These are phyloP conservation scores for Gorsachius magnificus DNA, from an alignment of 2,797 vertebrate species.

Conservation along the genomic window DNA sequence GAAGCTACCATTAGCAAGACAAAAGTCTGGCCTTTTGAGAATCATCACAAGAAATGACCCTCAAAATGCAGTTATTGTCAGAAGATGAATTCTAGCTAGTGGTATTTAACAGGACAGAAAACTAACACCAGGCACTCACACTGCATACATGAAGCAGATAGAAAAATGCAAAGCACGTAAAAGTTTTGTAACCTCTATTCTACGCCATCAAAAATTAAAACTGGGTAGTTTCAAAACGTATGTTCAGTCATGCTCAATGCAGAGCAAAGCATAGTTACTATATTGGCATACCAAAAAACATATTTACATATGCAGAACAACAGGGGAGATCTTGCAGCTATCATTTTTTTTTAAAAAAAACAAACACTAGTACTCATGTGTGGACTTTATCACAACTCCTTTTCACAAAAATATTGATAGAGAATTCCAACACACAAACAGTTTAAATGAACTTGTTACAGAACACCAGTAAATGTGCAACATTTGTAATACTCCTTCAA, in stretches of 20 bases:
- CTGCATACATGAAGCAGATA: neutral
- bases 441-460: neutral
- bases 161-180: neutral
- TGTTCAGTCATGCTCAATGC: neutral
- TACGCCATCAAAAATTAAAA: conserved; percentile 3
- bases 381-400: neutral
- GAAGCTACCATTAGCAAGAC: neutral
- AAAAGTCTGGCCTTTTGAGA: neutral
- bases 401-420: neutral
- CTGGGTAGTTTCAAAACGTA: neutral
- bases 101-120: neutral
- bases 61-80: neutral
- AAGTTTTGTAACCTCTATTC: conserved; percentile 18
- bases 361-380: neutral
- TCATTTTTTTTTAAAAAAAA: neutral
- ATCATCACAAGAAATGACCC: neutral
- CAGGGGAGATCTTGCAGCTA: neutral
- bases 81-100: conserved; percentile 8
- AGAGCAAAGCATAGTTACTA: conserved; percentile 11
- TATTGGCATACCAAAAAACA: neutral
- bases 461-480: neutral
- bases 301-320: neutral
- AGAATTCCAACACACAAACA: neutral
- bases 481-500: neutral
- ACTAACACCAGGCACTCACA: neutral